These are phyloP conservation scores for Drosophila silvestris DNA, from an alignment of 2,888 invertebrate genomes.

Conservation along the genomic window DNA sequence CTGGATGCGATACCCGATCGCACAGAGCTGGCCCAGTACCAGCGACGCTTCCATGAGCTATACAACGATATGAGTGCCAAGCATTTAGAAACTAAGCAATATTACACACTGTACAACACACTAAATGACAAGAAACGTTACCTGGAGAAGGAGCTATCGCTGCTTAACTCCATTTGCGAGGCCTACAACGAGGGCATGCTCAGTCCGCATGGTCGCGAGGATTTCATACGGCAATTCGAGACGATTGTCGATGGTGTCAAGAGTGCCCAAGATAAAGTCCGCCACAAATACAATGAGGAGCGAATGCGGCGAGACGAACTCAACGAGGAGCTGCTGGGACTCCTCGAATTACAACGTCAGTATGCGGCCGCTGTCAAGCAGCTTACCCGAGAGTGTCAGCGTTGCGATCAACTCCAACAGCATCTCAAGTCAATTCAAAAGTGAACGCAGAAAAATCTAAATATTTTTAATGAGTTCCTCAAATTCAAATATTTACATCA, in stretches of 20 bases:
- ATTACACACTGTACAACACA: conserved; percentile 97
- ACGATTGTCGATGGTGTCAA: conserved; percentile 95
- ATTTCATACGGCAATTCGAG: conserved; percentile 96
- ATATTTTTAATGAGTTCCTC: neutral
- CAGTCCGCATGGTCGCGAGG: conserved; percentile 91
- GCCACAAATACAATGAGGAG: conserved; percentile 88
- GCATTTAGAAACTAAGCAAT: conserved; percentile 98
- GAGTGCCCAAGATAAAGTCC: conserved; percentile 92
- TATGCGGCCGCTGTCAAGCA: conserved; percentile 92
- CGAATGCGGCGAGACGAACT: conserved; percentile 89
- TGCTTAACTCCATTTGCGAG: conserved; percentile 95
- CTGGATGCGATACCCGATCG: conserved; percentile 97
- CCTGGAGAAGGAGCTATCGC: conserved; percentile 94
- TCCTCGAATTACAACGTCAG: conserved; percentile 90
- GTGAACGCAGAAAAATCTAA: conserved; percentile 10
- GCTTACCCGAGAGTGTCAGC: conserved; percentile 90
- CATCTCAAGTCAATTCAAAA: conserved; percentile 84
- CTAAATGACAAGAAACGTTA: conserved; percentile 97
- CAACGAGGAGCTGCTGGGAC: conserved; percentile 87
- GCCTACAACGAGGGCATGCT: conserved; percentile 95
- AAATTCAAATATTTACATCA: neutral
- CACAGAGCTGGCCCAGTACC: conserved; percentile 97
- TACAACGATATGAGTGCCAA: conserved; percentile 98
- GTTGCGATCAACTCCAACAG: conserved; percentile 87
- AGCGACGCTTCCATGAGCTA: conserved; percentile 96